phyloP scores from a whole-genome alignment of 2,113 vertebrate genomes.

The Serilophus lunatus region DNA sequence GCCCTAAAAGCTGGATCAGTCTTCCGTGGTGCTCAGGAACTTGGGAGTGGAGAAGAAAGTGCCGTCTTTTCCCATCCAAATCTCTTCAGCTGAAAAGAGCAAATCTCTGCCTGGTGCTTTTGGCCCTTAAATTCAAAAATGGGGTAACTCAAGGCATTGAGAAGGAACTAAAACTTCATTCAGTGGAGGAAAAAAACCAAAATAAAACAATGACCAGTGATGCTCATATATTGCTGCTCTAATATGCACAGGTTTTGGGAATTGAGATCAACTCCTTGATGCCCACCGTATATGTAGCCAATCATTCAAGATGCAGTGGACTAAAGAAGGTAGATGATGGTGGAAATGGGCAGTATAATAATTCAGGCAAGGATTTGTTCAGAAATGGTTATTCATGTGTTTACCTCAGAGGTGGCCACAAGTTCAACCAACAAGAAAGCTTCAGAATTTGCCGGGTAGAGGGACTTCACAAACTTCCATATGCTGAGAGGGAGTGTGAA shows the following conservation, averaged over 20 bases:
- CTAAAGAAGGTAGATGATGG: background rate
- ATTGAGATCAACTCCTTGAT: background rate
- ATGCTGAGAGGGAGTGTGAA: background rate
- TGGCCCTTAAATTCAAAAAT: background rate
- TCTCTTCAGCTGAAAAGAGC: background rate
- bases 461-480: background rate
- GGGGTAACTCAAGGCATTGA: background rate
- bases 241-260: accelerated
- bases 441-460: background rate
- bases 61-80: background rate
- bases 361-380: background rate
- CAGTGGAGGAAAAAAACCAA: background rate
- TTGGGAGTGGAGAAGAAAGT: background rate
- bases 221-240: background rate
- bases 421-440: background rate
- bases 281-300: accelerated
- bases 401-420: background rate
- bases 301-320: background rate
- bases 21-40: background rate
- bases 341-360: background rate
- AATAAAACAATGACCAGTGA: background rate
- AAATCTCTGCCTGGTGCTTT: background rate
- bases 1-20: background rate
- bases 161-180: background rate
- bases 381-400: background rate